Percentiles rank a stretch among this genome's conserved stretches.
These are phyloP conservation scores for Hirundo rustica DNA, from an alignment of 2,797 vertebrate species.

Conservation along the genomic window DNA sequence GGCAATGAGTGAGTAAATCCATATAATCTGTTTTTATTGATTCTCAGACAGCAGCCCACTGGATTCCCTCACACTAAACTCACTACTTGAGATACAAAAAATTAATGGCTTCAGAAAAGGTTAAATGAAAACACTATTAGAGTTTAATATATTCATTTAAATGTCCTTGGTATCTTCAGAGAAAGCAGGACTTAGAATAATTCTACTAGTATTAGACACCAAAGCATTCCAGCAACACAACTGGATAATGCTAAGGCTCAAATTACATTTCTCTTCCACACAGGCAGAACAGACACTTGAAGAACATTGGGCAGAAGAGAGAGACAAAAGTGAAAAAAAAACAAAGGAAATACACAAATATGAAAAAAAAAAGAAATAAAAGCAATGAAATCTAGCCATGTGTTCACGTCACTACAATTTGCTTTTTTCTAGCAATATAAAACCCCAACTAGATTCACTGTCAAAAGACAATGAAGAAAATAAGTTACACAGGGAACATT, in stretches of 20 bases:
- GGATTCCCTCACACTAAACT: neutral
- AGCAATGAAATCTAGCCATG: neutral
- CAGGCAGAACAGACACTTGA: neutral
- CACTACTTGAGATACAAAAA: neutral
- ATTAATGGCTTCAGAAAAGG: neutral
- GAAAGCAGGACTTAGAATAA: neutral
- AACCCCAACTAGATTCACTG: rapidly evolving
- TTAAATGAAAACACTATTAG: neutral
- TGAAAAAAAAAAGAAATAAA: neutral
- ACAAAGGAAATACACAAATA: neutral
- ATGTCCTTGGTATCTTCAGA: neutral
- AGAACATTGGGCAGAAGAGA: neutral
- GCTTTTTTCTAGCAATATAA: neutral
- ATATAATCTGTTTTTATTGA: neutral
- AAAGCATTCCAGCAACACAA: neutral
- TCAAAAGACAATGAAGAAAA: neutral
- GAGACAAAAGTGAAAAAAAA: neutral
- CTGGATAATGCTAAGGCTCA: neutral
- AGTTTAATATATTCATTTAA: neutral
- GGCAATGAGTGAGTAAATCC: neutral
- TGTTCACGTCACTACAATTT: neutral
- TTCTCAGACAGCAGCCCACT: neutral
- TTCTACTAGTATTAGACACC: neutral
- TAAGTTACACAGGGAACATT: neutral
- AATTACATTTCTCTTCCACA: neutral